These are phyloP conservation scores for Sebastes fasciatus DNA, from an alignment of 2,113 vertebrate species.

Conservation along the genomic window DNA sequence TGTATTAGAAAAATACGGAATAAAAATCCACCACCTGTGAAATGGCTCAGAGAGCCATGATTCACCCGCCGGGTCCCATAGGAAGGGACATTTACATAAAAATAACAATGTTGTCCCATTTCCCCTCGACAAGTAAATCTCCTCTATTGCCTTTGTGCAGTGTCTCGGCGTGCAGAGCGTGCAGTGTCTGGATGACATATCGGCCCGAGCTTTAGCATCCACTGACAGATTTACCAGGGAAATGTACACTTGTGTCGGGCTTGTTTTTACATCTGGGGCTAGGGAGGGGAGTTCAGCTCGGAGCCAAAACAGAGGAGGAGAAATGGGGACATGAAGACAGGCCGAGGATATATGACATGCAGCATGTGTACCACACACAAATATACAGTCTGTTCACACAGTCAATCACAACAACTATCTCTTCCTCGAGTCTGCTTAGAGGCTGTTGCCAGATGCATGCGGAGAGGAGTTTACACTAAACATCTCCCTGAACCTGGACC, in stretches of 20 bases:
- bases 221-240: constrained; percentile 74
- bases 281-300: constrained; percentile 3
- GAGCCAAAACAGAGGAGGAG: constrained; percentile 38
- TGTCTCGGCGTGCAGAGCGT: constrained; percentile 34
- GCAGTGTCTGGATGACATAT: constrained; percentile 53
- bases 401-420: constrained; percentile 38
- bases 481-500: constrained; percentile 27
- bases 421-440: constrained; percentile 35
- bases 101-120: constrained; percentile 47
- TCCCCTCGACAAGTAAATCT: constrained; percentile 51
- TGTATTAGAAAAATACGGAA: constrained; percentile 2
- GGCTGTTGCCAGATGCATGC: constrained; percentile 16
- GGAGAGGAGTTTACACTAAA: constrained; percentile 44
- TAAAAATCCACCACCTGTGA: constrained; percentile 53
- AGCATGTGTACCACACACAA: background rate
- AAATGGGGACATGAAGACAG: constrained; percentile 27
- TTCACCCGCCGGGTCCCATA: constrained; percentile 30
- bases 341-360: constrained; percentile 18
- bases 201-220: constrained; percentile 43
- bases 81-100: constrained; percentile 62
- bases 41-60: constrained; percentile 53
- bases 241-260: constrained; percentile 51
- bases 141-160: constrained; percentile 60
- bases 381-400: constrained; percentile 33
- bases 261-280: constrained; percentile 68